A percentile compares a stretch with the other conserved stretches of the same genome.
These are phyloP conservation scores for Eutrigla gurnardus DNA, from an alignment of 2,797 vertebrate genomes.

Conservation along the genomic window DNA sequence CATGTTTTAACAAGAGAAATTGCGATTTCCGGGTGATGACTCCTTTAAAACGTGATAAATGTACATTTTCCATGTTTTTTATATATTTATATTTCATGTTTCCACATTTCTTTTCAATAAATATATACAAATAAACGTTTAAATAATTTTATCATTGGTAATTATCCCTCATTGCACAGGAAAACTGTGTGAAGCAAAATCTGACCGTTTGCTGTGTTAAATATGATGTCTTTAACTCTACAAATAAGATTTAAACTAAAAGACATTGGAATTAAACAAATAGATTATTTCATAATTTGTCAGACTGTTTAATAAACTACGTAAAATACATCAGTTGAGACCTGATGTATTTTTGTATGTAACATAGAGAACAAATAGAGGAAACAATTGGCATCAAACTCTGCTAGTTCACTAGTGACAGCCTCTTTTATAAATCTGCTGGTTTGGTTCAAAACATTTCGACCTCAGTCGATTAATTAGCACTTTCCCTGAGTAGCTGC, in stretches of 20 bases:
- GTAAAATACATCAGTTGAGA: not conserved
- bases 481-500: constrained; percentile 78
- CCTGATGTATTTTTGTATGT: not conserved
- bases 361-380: not conserved
- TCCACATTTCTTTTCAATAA: not conserved
- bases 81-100: not conserved
- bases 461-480: constrained; percentile 78
- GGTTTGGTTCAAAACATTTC: constrained; percentile 50
- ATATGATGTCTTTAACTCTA: too few relatives aligned
- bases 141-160: not conserved
- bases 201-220: not conserved
- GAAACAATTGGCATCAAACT: constrained; percentile 33
- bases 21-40: too few relatives aligned
- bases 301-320: too few relatives aligned
- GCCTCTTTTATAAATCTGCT: constrained; percentile 46
- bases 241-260: not conserved
- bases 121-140: too few relatives aligned
- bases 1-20: too few relatives aligned
- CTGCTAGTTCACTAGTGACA: constrained; percentile 17
- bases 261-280: not conserved
- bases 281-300: too few relatives aligned
- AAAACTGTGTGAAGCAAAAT: not conserved
- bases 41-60: not conserved
- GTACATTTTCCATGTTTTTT: not conserved
- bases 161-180: not conserved